Conservation (phyloP, 2,113 vertebrate species). For the Ochotona princeps region DNA sequence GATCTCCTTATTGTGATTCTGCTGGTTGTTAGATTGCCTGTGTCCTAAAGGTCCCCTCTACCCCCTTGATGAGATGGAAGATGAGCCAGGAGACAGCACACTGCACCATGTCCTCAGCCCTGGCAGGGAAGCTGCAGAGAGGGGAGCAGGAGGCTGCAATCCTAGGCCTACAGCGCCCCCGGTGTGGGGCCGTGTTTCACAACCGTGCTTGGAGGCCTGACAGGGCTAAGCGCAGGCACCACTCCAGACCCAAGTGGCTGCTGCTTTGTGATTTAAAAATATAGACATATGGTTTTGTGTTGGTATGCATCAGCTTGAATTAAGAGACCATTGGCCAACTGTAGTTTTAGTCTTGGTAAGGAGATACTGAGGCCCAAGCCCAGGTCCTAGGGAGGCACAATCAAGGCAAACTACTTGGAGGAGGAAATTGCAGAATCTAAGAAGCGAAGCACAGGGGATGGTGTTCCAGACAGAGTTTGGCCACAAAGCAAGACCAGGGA, state of each 20-base stretch:
- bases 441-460: not conserved
- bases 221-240: not conserved
- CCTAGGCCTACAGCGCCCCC: not conserved
- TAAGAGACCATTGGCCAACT: not conserved
- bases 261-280: not conserved
- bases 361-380: not conserved
- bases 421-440: not conserved
- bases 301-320: not conserved
- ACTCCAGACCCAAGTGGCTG: not conserved
- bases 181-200: not conserved
- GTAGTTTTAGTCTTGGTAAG: not conserved
- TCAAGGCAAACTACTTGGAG: not conserved
- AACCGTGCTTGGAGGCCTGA: not conserved
- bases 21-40: not conserved
- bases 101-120: not conserved
- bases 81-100: not conserved
- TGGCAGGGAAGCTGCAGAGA: not conserved
- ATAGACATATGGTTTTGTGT: no score
- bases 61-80: not conserved
- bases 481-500: not conserved
- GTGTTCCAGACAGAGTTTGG: conserved; percentile 29
- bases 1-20: conserved; percentile 8
- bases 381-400: not conserved
- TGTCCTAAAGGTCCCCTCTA: not conserved
- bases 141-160: not conserved